phyloP scores from a whole-genome alignment of 2,888 invertebrate species.

The Euproctis similis region DNA sequence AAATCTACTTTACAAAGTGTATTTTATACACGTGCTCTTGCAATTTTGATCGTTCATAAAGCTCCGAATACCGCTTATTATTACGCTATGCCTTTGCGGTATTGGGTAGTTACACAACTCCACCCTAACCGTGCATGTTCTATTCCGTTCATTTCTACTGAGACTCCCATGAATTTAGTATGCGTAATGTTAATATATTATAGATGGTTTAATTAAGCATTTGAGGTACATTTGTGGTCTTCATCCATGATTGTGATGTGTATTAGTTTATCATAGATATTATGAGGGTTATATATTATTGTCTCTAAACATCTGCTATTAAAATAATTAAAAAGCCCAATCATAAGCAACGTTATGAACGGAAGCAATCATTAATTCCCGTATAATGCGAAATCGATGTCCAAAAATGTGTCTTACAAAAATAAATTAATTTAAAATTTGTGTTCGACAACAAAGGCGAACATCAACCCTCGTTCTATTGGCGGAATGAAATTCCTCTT shows the following conservation, averaged over 20 bases:
- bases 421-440: slow-evolving; percentile 56
- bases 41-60: slow-evolving; percentile 76
- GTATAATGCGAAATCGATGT: slow-evolving; percentile 51
- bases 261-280: slow-evolving; percentile 18
- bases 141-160: slow-evolving; percentile 58
- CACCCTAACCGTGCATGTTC: slow-evolving; percentile 52
- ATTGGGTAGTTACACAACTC: slow-evolving; percentile 67
- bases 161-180: slow-evolving; percentile 62
- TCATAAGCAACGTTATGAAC: slow-evolving; percentile 22
- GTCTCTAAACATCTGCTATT: slow-evolving; percentile 14
- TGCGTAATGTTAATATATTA: slow-evolving; percentile 69
- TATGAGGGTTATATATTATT: slow-evolving; percentile 3
- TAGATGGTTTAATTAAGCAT: slow-evolving; percentile 70
- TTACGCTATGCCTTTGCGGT: slow-evolving; percentile 68
- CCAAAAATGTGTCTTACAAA: slow-evolving; percentile 36
- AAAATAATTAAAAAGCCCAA: slow-evolving; percentile 19
- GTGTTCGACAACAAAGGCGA: slow-evolving; percentile 49
- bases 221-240: slow-evolving; percentile 58
- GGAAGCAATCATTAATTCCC: slow-evolving; percentile 35
- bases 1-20: slow-evolving; percentile 76
- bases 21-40: slow-evolving; percentile 74
- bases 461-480: slow-evolving; percentile 46
- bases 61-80: slow-evolving; percentile 69
- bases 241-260: slow-evolving; percentile 44
- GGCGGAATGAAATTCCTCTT: slow-evolving; percentile 62